Evolutionary conservation across 2,113 vertebrate species (phyloP), one percentile per base, ranked within the genome.

Genomic region (Myiozetetes cayanensis): DNA sequence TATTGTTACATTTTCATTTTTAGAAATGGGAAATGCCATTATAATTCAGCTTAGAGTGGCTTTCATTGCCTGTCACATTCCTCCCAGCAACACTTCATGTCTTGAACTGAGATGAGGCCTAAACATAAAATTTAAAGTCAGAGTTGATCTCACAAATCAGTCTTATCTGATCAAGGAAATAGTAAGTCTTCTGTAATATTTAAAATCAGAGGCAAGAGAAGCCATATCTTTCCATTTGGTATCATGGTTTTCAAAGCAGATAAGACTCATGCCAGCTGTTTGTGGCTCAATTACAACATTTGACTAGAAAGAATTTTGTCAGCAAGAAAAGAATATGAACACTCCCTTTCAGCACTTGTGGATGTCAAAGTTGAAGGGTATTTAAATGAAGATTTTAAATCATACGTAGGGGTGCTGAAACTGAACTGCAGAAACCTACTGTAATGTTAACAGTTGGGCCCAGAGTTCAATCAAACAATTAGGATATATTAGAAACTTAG

Each of bases 361-460:
- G 62, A 85, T 95, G 53, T 94, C 44, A 72, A 76, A 83, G 31
- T 78, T 91, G 63, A 90, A 74, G 3, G 3, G 5, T 19, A 86
- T 78, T 95, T 87, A 75, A 35, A 63, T 33, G 44, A 19, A 78
- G 62, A 66, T 74, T 94, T 90, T 47, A 85, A 91, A 94, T 80
- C 14, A 37, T 25, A 46, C 24, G 12, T n/a, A 77, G 6, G 14
- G 18, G 10, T 35, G 8, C 68, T 87, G 37, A 66, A 39, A 30
- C 43, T 59, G 43, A 53, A 75, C 30, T 41, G 33, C 17, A 55
- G 61, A 63, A 81, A 74, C 37, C 44, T 77, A 44, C n/a, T 7
- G 67, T 84, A 61, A 24, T 8, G n/a, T 22, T 27, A 82, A 43
- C 33, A 85, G 39, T 71, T 12, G 78, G 81, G 22, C n/a, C 20